Conservation (phyloP, 2,113 vertebrate genomes). For the Antennarius striatus region DNA sequence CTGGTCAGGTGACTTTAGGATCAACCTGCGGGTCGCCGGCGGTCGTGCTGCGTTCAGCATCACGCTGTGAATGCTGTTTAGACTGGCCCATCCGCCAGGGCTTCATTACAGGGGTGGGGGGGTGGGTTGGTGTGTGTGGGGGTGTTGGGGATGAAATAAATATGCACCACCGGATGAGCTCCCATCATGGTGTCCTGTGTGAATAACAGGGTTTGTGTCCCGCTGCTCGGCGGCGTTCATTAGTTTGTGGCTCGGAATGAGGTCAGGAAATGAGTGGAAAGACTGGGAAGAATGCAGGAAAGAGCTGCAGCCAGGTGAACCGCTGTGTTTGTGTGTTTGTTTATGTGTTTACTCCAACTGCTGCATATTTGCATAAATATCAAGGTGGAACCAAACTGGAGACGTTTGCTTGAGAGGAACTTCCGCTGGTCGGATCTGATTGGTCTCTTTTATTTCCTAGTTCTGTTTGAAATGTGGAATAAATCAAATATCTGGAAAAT, state of each 20-base stretch:
- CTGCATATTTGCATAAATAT: slow-evolving; percentile 55
- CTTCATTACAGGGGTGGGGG: slow-evolving; percentile 33
- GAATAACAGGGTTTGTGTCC: slow-evolving; percentile 44
- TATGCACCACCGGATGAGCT: slow-evolving; percentile 31
- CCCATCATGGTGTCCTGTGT: slow-evolving; percentile 20
- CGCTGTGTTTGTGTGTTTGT: slow-evolving; percentile 39
- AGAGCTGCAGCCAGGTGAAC: slow-evolving; percentile 66
- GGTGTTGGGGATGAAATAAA: slow-evolving; percentile 35
- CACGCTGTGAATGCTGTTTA: slow-evolving; percentile 42
- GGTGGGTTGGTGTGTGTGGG: too few species aligned
- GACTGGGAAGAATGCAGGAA: slow-evolving; percentile 63
- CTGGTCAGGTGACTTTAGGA: slow-evolving; percentile 29
- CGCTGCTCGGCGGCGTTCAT: slow-evolving; percentile 65
- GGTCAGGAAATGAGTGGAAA: slow-evolving; percentile 71
- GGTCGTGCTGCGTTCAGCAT: slow-evolving; percentile 35
- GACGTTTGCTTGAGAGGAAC: slow-evolving; percentile 24
- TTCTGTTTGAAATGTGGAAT: too few species aligned
- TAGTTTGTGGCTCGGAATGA: slow-evolving; percentile 67
- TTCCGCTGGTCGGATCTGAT: not conserved
- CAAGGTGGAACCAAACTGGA: slow-evolving; percentile 25
- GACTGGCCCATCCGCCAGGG: slow-evolving; percentile 28
- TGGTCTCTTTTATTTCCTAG: too few species aligned
- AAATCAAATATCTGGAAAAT: too few species aligned
- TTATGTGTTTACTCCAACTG: slow-evolving; percentile 46
- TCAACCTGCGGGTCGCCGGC: slow-evolving; percentile 22